Evolutionary conservation across 2,888 invertebrate genomes (phyloP), one percentile per base, ranked within the genome.

Genomic region (Operophtera brumata): DNA sequence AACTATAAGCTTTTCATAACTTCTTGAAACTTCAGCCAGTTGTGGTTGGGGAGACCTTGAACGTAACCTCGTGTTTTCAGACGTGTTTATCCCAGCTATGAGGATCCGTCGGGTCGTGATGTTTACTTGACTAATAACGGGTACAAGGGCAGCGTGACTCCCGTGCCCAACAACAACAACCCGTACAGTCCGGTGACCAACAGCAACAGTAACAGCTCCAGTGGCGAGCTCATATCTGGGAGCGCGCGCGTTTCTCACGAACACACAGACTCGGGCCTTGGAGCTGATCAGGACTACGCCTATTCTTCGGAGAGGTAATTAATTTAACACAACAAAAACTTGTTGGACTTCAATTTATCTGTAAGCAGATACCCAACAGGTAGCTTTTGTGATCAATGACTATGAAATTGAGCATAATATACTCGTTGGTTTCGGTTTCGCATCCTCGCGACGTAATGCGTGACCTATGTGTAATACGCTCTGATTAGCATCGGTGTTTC

Each of bases 241-340:
- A 90, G 90, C 61, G 82, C 91, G 11, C 79, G 93, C 60, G 93
- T 93, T 32, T 94, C 93, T 25, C 94, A 94, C 65, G 94, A 95
- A 69, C 94, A 95, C 70, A 94, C 94, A 0, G 95, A 95, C 78
- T 95, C 95, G 0, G 95, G 95, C 0, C 84, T 95, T 5, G 94
- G 94, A 41, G 94, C 93, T 12, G 94, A 94, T 80, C 94, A 94
- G 78, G 94, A 95, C 69, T 94, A 94, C 75, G 93, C 93, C 34
- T 93, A 94, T 80, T 93, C 93, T 59, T 93, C 93, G 28, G 93
- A 93, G 82, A 92, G 93, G 94, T 93, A 78, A 70, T 36, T 7
- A n/a, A 30, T 35, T 30, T 10, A 20, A 4, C 20, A 20, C 20
- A 20, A 20, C 20, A 4, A 20, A 20, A 20, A 20, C 4, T 30